These are phyloP conservation scores for Beris morrisii DNA, from an alignment of 2,888 invertebrate genomes.

Conservation along the genomic window DNA sequence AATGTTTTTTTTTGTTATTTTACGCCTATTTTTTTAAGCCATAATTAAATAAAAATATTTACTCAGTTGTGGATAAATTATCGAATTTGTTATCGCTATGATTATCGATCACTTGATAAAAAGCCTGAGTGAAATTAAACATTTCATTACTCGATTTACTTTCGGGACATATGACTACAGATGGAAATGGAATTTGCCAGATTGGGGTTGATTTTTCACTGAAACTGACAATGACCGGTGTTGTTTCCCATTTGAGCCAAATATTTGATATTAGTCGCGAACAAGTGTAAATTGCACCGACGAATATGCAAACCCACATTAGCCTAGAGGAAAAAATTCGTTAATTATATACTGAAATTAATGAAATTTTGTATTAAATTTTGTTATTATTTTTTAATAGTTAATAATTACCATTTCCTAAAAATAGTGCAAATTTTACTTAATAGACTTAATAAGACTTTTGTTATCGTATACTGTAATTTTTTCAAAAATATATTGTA, in stretches of 20 bases:
- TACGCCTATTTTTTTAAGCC: too few species aligned
- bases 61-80: conserved; percentile 26
- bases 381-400: too few species aligned
- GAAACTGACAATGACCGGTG: conserved; percentile 68
- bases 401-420: too few species aligned
- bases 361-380: too few species aligned
- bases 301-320: conserved; percentile 35
- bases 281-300: conserved; percentile 29
- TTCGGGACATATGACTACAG: conserved; percentile 36
- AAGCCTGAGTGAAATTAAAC: conserved; percentile 30
- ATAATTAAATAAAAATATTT: conserved; percentile 10
- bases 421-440: too few species aligned
- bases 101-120: conserved; percentile 24
- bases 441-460: too few species aligned
- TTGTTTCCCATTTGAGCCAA: conserved; percentile 65
- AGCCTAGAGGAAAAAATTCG: conserved; percentile 18
- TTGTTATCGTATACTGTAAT: too few species aligned
- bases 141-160: conserved; percentile 23
- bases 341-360: too few species aligned
- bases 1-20: too few species aligned
- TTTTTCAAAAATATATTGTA: too few species aligned
- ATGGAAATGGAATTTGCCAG: conserved; percentile 41
- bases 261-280: conserved; percentile 59
- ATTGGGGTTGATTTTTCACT: conserved; percentile 62
- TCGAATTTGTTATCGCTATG: conserved; percentile 20